These are phyloP conservation scores for Parnassius mnemosyne DNA, from an alignment of 2,888 invertebrate species.

Conservation along the genomic window DNA sequence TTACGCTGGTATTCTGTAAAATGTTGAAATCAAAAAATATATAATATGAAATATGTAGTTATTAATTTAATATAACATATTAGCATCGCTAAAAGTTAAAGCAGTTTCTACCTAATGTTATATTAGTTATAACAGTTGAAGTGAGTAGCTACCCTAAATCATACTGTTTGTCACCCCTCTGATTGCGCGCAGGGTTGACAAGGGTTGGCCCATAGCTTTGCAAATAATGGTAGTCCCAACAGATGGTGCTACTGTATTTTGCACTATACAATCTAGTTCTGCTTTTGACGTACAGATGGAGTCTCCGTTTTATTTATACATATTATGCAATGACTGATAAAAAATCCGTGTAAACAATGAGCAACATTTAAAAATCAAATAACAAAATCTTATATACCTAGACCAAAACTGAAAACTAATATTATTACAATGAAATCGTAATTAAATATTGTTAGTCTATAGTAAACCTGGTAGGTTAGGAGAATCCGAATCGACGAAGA, in stretches of 20 bases:
- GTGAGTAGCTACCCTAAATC: constrained; percentile 24
- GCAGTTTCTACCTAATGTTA: not conserved
- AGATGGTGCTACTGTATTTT: constrained; percentile 77
- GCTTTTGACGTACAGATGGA: constrained; percentile 68
- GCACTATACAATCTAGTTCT: constrained; percentile 61
- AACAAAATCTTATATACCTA: too few species aligned
- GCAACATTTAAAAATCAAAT: too few species aligned
- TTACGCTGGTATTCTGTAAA: too few species aligned
- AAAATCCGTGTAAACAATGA: too few species aligned
- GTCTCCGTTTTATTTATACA: constrained; percentile 31
- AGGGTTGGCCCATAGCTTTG: constrained; percentile 62
- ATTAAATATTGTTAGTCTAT: too few species aligned
- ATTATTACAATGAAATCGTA: too few species aligned
- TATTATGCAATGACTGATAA: too few species aligned
- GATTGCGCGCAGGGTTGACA: constrained; percentile 54
- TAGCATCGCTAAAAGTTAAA: not conserved
- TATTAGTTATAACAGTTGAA: not conserved
- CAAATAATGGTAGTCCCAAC: constrained; percentile 57
- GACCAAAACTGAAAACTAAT: too few species aligned
- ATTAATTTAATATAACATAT: not conserved
- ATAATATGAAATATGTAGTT: not conserved
- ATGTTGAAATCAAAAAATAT: not conserved
- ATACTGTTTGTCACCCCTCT: constrained; percentile 46
- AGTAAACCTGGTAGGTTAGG: too few species aligned
- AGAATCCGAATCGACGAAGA: too few species aligned